Base-by-base conservation (phyloP, 2,888 invertebrate species). In the Podabrus alpinus region DNA sequence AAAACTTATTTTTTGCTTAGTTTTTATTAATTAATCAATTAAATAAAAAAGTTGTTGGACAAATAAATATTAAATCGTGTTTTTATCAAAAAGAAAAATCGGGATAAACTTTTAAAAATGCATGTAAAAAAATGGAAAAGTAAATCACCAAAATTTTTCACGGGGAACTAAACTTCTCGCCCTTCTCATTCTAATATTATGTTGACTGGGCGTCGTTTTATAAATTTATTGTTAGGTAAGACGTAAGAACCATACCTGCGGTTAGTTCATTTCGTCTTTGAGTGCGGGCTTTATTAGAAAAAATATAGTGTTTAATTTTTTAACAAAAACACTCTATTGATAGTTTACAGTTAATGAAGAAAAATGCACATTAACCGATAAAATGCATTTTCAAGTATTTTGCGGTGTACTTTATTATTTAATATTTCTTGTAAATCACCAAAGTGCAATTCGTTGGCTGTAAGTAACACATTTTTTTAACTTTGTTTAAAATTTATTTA, bases 371-470 rank as follows among this genome's bases (percentile, higher is more conserved):
- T n/a, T 24, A 19, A 45, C 1, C 45, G 15, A 17, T 19, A 72
- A 73, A 69, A 78, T 78, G 78, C 68, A 77, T 72, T 70, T 72
- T 74, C 72, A 73, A 72, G 45, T 68, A 59, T 66, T 76, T 29
- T 59, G 73, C 29, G 69, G 69, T 59, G 13, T 73, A 19, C 75
- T 66, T 62, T 64, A 72, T 62, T 69, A 71, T 76, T 70, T 78
- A 29, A 24, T 73, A 66, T 73, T 70, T 73, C 73, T 80, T 60
- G 74, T 79, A 67, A 72, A 81, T 68, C 79, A 75, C 72, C 82
- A 76, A 69, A 79, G 80, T 69, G 76, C 81, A 62, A 84, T 84
- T 61, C 81, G 81, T 75, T 84, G 84, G 84, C 78, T 84, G 84
- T 84, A 81, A 84, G 84, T 84, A 79, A 68, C 60, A 75, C 72